phyloP scores from a whole-genome alignment of 2,113 vertebrate genomes.

The Hemiprocne comata region DNA sequence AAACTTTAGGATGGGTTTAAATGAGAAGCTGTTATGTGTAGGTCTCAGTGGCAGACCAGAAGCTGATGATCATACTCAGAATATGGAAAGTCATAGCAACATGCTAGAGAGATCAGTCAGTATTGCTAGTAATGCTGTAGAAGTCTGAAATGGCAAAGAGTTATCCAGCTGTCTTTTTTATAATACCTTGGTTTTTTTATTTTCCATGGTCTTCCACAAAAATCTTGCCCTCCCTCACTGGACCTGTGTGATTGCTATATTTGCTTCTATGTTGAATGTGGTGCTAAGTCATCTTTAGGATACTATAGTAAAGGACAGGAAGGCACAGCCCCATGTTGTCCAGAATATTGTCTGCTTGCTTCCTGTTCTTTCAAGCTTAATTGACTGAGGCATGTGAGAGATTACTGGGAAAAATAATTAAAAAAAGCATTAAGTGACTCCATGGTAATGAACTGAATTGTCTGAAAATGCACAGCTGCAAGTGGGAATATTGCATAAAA shows the following conservation, averaged over 20 bases:
- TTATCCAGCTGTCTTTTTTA: neutral
- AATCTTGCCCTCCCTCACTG: neutral
- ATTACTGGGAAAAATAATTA: constrained; percentile 32
- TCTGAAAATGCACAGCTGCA: constrained; percentile 70
- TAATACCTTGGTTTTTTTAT: neutral
- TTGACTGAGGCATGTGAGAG: constrained; percentile 51
- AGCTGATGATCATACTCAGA: neutral
- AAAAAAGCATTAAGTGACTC: constrained; percentile 33
- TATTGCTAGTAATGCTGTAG: neutral
- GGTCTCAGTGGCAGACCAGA: neutral
- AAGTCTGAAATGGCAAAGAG: neutral
- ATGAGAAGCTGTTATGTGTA: neutral
- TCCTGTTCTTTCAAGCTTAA: constrained; percentile 32
- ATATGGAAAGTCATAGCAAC: neutral
- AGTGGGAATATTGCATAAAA: neutral
- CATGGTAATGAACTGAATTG: neutral
- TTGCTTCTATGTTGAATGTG: neutral
- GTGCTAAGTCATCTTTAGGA: neutral
- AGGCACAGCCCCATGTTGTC: neutral
- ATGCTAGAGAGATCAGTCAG: neutral
- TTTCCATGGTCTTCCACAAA: neutral
- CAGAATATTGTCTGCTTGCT: neutral
- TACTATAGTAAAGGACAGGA: neutral
- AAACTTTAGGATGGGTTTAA: neutral
- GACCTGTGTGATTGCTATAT: neutral